Base-by-base conservation (phyloP, 2,113 vertebrate genomes). In the Trogon surrucura region DNA sequence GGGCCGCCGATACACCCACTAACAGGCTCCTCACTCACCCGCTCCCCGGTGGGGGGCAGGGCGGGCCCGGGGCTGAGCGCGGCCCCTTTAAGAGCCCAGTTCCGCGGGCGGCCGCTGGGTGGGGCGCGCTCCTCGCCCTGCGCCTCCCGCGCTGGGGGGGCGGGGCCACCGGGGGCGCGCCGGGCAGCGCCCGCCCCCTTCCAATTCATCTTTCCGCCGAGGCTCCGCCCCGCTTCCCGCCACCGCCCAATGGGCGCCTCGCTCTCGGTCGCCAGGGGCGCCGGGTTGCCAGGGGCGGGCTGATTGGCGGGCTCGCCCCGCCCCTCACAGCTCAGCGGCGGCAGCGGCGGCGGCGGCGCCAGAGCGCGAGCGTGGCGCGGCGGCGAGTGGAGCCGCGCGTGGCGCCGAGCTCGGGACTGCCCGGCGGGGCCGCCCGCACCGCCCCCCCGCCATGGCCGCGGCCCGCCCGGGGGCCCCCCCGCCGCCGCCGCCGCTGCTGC, bases 171-270 rank as follows among this genome's bases (percentile, higher is more conserved):
- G 64, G 84, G 81, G 95, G 94, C 64, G 85, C 70, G 65, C 41
- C 56, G 22, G 12, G 2, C 27, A 61, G 72, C 0, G 8, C 48
- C 97, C 96, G 85, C 97, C 98, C 88, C 74, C 79, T 9, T 97
- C 85, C 93, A 87, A 98, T 98, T 98, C 97, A 98, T 98, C 95
- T 97, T 97, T 98, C 97, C 77, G 10, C 44, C 0, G 45, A 21
- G 32, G 61, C 91, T 38, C 72, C 93, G 91, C 75, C 96, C 38
- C 34, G 18, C 15, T 0, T 2, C 1, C 1, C 29, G 0, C 41
- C 34, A 2, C 69, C 11, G 45, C 50, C 98, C 94, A 97, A 94
- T 90, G 66, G 74, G 89, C 34, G 80, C 70, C 54, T 34, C 15
- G 69, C 90, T 29, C 58, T 47, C 73, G 38, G 93, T 92, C 90